Evolutionary conservation across 2,888 invertebrate species (phyloP).

Genomic region (Bedellia somnulentella): DNA sequence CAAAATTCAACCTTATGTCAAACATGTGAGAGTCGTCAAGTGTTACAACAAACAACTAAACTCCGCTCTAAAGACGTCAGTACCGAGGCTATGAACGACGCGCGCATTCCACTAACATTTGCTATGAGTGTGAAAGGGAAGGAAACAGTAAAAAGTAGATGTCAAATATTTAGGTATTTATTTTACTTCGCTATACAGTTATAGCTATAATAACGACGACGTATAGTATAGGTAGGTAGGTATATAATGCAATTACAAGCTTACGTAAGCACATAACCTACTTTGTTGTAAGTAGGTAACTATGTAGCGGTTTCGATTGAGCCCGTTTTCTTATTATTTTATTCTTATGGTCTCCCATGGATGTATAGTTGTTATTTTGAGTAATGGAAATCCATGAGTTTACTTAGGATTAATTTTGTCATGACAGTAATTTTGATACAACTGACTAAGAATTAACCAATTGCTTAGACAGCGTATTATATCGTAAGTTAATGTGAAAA

Average conservation of each 20-base stretch:
- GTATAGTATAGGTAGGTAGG: constrained; percentile 39
- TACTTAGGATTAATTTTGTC: no score
- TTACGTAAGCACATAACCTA: constrained; percentile 51
- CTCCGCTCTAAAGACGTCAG: constrained; percentile 28
- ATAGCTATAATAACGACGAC: constrained; percentile 28
- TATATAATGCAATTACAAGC: constrained; percentile 49
- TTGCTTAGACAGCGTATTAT: no score
- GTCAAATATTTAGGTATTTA: constrained; percentile 59
- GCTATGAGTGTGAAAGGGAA: constrained; percentile 41
- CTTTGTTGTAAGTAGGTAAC: constrained; percentile 24
- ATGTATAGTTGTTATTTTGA: no score
- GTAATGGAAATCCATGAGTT: no score
- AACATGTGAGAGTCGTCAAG: constrained; percentile 12
- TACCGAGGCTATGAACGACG: constrained; percentile 53
- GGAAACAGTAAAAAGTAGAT: constrained; percentile 49
- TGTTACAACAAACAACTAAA: constrained; percentile 13
- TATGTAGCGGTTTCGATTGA: no score
- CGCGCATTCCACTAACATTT: constrained; percentile 55
- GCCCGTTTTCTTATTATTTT: no score
- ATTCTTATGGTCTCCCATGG: no score
- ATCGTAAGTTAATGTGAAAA: no score
- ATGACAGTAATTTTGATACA: no score
- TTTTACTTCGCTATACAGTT: no score
- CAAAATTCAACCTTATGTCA: constrained; percentile 23
- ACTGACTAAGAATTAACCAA: no score